phyloP scores from a whole-genome alignment of 2,888 invertebrate genomes.

The Paralinhomoeus sp. region DNA sequence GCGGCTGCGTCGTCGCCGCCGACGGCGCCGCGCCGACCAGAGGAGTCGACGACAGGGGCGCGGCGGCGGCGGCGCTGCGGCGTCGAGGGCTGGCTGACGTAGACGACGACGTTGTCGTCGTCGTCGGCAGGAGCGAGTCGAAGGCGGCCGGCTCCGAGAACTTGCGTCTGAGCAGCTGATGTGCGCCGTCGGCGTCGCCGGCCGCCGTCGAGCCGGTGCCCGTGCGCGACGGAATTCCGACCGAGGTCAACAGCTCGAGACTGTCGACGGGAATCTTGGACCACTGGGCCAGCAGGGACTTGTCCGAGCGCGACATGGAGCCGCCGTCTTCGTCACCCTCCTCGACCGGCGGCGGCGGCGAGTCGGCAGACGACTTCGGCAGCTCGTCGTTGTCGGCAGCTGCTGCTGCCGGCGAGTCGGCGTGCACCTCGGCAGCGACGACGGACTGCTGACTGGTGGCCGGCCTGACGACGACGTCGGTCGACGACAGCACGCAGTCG shows the following conservation, averaged over 20 bases:
- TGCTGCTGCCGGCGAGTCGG: background rate
- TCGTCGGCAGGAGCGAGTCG: too few relatives aligned
- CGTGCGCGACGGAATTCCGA: background rate
- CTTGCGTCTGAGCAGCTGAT: background rate
- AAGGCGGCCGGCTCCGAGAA: constrained; percentile 6
- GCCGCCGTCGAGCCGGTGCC: background rate
- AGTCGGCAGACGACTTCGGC: background rate
- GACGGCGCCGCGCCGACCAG: background rate
- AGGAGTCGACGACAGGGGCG: too few relatives aligned
- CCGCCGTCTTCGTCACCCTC: background rate
- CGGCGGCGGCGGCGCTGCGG: too few relatives aligned
- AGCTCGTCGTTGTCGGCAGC: background rate
- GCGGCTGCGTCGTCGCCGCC: background rate
- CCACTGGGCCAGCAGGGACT: too few relatives aligned
- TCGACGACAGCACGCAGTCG: too few relatives aligned
- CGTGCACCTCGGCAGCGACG: too few relatives aligned
- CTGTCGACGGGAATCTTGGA: constrained; percentile 7
- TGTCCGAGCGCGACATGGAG: background rate
- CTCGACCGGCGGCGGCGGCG: background rate
- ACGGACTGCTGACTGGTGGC: too few relatives aligned
- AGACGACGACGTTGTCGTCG: too few relatives aligned
- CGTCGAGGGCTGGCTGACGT: background rate
- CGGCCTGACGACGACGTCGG: too few relatives aligned
- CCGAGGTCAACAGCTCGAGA: constrained; percentile 7
- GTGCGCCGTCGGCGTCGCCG: background rate